A percentile compares a stretch with the other conserved stretches of the same genome.
Conservation (phyloP, 2,113 vertebrate species). For the Dicentrarchus labrax region DNA sequence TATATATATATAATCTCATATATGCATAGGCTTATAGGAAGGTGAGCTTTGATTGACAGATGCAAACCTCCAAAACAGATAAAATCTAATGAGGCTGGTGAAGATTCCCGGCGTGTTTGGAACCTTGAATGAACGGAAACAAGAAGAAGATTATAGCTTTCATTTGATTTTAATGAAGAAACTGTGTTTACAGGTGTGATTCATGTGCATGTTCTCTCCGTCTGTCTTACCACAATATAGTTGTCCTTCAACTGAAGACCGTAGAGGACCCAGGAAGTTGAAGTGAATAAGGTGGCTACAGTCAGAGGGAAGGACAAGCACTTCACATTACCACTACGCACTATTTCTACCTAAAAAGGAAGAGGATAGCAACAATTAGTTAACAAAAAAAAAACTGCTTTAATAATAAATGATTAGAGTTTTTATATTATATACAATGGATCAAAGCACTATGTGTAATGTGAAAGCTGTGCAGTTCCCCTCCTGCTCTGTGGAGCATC, state of each 20-base stretch:
- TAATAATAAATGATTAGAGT: not conserved
- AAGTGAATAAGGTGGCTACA: slow-evolving; percentile 91
- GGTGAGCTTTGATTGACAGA: slow-evolving; percentile 67
- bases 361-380: not conserved
- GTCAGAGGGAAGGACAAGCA: slow-evolving; percentile 92
- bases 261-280: slow-evolving; percentile 92
- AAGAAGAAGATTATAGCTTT: not conserved
- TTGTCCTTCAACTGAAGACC: slow-evolving; percentile 88
- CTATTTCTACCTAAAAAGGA: slow-evolving; percentile 84
- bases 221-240: slow-evolving; percentile 89
- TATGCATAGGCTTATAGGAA: slow-evolving; percentile 80
- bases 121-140: slow-evolving; percentile 81
- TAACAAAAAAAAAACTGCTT: not conserved
- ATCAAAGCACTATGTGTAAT: not conserved
- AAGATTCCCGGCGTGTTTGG: slow-evolving; percentile 92
- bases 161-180: not conserved
- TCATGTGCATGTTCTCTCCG: not conserved
- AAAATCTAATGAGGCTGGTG: slow-evolving; percentile 91
- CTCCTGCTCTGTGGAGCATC: not conserved
- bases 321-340: slow-evolving; percentile 87
- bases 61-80: slow-evolving; percentile 89
- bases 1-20: slow-evolving; percentile 76
- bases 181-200: not conserved
- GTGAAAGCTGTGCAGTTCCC: not conserved
- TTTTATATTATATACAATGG: not conserved